Evolutionary conservation across 1,140 invertebrate genomes (phyloP).

Genomic region (Anastrepha ludens): DNA sequence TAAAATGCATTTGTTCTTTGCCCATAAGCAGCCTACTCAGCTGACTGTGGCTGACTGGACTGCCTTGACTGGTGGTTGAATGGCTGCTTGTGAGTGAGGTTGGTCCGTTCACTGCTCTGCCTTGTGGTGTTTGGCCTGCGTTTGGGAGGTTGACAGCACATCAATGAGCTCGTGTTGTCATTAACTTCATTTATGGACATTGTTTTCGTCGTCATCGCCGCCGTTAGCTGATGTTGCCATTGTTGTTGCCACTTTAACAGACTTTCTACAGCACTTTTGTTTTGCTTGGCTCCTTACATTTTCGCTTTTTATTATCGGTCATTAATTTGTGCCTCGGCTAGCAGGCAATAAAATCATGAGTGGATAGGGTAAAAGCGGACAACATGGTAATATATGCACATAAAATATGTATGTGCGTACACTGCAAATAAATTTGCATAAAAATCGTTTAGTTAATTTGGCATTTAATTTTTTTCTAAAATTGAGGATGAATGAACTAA

Average conservation of each 20-base stretch:
- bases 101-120: neutral
- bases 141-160: neutral
- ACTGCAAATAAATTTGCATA: no score
- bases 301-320: constrained; percentile 3
- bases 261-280: constrained; percentile 7
- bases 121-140: neutral
- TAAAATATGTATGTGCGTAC: no score
- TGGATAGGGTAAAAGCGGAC: neutral
- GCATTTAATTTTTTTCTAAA: neutral
- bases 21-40: neutral
- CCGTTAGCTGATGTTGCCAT: neutral
- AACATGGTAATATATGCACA: no score
- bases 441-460: neutral
- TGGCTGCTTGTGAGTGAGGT: neutral
- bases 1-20: neutral
- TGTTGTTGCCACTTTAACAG: neutral
- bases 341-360: neutral
- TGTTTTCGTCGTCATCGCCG: neutral
- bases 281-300: neutral
- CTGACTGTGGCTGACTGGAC: neutral
- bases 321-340: constrained; percentile 10
- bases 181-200: constrained; percentile 53
- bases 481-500: no score
- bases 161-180: constrained; percentile 26
- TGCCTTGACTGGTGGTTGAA: neutral